Percentiles rank a stretch among this genome's conserved stretches.
Evolutionary conservation across 1,140 invertebrate genomes (phyloP).

Genomic region (Doryteuthis pealeii): DNA sequence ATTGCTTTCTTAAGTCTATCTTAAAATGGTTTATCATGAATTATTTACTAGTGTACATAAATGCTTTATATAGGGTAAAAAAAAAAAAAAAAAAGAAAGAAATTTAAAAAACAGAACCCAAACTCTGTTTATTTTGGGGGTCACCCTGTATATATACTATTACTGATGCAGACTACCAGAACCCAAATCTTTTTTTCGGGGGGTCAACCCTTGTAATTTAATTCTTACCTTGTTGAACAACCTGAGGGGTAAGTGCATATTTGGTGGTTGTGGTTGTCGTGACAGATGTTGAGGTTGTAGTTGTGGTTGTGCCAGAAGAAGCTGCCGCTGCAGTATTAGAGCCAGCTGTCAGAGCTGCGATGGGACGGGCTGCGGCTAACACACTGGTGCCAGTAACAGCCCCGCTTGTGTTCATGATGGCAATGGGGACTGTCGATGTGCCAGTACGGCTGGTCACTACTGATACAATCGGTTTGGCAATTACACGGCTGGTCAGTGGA

Average conservation of each 20-base stretch:
- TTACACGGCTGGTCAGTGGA: neutral
- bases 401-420: neutral
- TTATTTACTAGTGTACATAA: too few species aligned
- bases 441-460: constrained; percentile 6
- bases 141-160: too few species aligned
- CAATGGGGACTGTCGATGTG: constrained; percentile 22
- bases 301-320: constrained; percentile 16
- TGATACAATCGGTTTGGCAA: constrained; percentile 21
- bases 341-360: constrained; percentile 13
- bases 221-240: constrained; percentile 57
- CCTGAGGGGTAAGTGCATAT: constrained; percentile 56
- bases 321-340: constrained; percentile 10
- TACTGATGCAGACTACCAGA: too few species aligned
- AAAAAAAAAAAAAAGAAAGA: too few species aligned
- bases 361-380: constrained; percentile 2
- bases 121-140: too few species aligned
- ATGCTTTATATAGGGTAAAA: too few species aligned
- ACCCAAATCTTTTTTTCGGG: too few species aligned
- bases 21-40: too few species aligned
- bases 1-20: too few species aligned
- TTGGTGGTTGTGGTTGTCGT: constrained; percentile 40
- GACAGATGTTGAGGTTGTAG: constrained; percentile 13
- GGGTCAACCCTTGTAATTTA: too few species aligned
- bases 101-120: too few species aligned
- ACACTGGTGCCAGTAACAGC: constrained; percentile 7